Percentiles rank a stretch among this genome's conserved stretches.
Conservation (phyloP, 2,797 vertebrate genomes). For the Gadopsis bispinosus region DNA sequence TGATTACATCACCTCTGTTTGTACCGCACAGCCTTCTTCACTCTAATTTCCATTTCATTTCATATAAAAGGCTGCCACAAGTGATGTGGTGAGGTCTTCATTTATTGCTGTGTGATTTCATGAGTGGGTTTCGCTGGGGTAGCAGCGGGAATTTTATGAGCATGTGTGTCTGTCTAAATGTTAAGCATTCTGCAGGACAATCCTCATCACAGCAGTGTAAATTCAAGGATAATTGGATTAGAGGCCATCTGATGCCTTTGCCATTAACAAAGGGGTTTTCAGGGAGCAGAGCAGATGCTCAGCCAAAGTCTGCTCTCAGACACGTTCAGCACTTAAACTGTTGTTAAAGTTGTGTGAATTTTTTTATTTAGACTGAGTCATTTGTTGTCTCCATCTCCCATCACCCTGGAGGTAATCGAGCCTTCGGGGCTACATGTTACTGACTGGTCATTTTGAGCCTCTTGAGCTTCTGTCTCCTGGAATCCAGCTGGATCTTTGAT, state of each 20-base stretch:
- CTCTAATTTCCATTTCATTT: slow-evolving; percentile 42
- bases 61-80: slow-evolving; percentile 22
- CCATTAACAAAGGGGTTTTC: slow-evolving; percentile 31
- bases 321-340: slow-evolving; percentile 13
- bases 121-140: slow-evolving; percentile 18
- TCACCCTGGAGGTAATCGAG: neutral
- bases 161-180: neutral
- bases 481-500: slow-evolving; percentile 10
- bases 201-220: slow-evolving; percentile 42
- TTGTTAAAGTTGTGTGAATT: neutral
- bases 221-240: slow-evolving; percentile 58
- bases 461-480: neutral
- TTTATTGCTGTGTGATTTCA: slow-evolving; percentile 36
- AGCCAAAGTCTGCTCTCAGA: neutral
- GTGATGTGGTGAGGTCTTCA: slow-evolving; percentile 27
- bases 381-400: neutral
- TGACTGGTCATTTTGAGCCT: slow-evolving; percentile 29
- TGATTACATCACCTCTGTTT: slow-evolving; percentile 36
- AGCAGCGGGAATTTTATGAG: slow-evolving; percentile 16
- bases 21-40: slow-evolving; percentile 1
- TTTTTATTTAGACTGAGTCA: slow-evolving; percentile 10
- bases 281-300: slow-evolving; percentile 5
- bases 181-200: slow-evolving; percentile 52
- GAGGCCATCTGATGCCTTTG: slow-evolving; percentile 32
- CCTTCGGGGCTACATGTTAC: neutral